These are phyloP conservation scores for Acanthacorydalis orientalis DNA, from an alignment of 2,888 invertebrate species.

Conservation along the genomic window DNA sequence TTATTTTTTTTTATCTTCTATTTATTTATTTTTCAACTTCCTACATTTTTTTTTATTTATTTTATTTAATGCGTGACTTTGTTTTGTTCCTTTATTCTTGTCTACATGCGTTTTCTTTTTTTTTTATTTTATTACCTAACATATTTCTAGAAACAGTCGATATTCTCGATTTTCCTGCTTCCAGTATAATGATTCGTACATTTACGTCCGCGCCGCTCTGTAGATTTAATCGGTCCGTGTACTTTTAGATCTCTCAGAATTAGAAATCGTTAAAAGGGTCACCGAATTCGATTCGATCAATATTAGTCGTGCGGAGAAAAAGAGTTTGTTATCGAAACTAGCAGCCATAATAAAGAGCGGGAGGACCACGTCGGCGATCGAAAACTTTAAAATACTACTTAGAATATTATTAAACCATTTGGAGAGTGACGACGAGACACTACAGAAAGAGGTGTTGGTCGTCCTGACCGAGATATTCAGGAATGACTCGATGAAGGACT, in stretches of 20 bases:
- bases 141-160: no score
- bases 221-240: no score
- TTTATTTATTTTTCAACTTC: no score
- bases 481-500: conserved; percentile 52
- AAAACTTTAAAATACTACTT: conserved; percentile 42
- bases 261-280: background rate
- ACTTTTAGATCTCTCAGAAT: background rate
- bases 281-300: background rate
- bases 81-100: no score
- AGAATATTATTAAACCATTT: conserved; percentile 64
- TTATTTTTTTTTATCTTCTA: no score
- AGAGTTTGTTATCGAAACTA: conserved; percentile 5
- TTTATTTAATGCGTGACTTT: no score
- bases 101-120: no score
- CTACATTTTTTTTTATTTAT: no score
- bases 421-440: conserved; percentile 38
- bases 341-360: conserved; percentile 8
- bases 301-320: background rate
- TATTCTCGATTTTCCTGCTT: no score
- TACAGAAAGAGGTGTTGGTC: conserved; percentile 60
- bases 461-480: conserved; percentile 75
- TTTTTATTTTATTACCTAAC: no score
- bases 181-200: no score
- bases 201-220: no score
- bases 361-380: conserved; percentile 25